These are phyloP conservation scores for Itoplectis maculator DNA, from an alignment of 2,888 invertebrate species.

Conservation along the genomic window DNA sequence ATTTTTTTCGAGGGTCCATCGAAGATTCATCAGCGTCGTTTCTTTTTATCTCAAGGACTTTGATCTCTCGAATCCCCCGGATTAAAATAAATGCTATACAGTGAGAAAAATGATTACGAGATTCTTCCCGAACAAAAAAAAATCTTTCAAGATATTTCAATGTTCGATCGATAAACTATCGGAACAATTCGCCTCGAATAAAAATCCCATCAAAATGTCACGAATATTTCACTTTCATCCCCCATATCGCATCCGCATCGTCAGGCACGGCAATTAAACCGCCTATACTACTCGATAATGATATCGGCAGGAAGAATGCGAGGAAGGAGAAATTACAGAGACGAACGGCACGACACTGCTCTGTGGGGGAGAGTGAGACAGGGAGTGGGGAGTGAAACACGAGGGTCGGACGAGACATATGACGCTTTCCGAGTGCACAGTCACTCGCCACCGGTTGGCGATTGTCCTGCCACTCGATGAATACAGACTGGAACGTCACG, in stretches of 20 bases:
- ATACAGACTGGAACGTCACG: not conserved
- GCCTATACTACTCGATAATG: conserved; percentile 13
- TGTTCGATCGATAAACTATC: no score
- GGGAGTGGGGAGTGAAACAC: no score
- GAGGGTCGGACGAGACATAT: conserved; percentile 31
- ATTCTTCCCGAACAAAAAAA: no score
- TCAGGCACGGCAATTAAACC: not conserved
- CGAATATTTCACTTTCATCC: not conserved
- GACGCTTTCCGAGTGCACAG: conserved; percentile 22
- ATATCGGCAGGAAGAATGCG: conserved; percentile 2
- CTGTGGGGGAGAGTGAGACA: no score
- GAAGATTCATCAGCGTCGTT: not conserved
- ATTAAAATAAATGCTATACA: no score
- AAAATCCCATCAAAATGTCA: not conserved
- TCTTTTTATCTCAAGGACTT: conserved; percentile 2
- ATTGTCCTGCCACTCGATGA: conserved; percentile 5
- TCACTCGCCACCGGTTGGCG: conserved; percentile 13
- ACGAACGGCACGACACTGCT: conserved; percentile 13
- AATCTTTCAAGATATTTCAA: no score
- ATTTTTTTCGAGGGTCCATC: not conserved
- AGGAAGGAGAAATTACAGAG: not conserved
- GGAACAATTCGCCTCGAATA: no score
- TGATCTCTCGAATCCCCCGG: no score
- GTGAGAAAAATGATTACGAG: no score
- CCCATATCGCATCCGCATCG: not conserved